phyloP scores from a whole-genome alignment of 2,113 vertebrate genomes.

The Ptilorrhoa leucosticta region DNA sequence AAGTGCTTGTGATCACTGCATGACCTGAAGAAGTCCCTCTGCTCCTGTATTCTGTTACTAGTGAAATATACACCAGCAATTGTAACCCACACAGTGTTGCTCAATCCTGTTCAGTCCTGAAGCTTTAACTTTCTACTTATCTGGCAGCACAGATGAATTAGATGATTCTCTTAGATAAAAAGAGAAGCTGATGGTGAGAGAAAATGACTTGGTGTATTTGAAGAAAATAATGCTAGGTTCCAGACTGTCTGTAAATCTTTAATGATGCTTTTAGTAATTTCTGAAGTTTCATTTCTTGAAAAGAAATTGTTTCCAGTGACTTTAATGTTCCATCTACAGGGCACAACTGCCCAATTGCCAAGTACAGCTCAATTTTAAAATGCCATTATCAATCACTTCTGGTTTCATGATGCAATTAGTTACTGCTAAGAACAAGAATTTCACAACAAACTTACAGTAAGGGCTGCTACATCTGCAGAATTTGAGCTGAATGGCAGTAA shows the following conservation, averaged over 20 bases:
- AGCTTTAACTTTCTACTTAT: neutral
- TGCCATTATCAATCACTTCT: neutral
- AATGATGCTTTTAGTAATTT: constrained; percentile 39
- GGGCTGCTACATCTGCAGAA: neutral
- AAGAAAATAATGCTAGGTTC: neutral
- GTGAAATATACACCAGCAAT: neutral
- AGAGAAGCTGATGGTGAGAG: neutral
- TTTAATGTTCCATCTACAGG: neutral
- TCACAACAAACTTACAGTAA: constrained; percentile 14
- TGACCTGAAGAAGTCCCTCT: neutral
- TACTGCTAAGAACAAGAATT: constrained; percentile 2
- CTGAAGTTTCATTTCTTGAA: constrained; percentile 21
- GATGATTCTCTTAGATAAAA: neutral
- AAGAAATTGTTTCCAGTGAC: neutral
- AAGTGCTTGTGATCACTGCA: neutral
- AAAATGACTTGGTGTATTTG: neutral
- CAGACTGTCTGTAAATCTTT: constrained; percentile 3
- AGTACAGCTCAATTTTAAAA: neutral
- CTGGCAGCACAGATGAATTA: neutral
- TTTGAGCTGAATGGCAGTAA: neutral
- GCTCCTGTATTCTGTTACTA: neutral
- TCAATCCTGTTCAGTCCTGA: neutral
- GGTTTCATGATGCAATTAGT: neutral
- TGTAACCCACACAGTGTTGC: neutral
- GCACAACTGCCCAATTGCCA: neutral